Percentiles rank a stretch among this genome's conserved stretches.
phyloP scores from a whole-genome alignment of 2,888 invertebrate species.

The Colletes collaris region DNA sequence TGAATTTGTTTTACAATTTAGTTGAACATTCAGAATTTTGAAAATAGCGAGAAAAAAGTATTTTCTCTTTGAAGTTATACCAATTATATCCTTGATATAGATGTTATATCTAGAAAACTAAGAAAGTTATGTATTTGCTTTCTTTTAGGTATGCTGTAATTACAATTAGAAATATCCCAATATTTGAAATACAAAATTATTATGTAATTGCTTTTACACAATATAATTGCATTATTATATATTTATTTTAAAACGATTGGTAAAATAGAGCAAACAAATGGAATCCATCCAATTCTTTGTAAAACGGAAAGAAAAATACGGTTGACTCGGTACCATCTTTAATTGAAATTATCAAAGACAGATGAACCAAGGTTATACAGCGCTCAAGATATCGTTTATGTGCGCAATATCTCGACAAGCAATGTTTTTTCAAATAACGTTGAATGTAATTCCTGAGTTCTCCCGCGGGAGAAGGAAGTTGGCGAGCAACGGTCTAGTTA shows the following conservation, averaged over 20 bases:
- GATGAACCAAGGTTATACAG: neutral
- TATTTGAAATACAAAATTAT: neutral
- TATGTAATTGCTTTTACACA: neutral
- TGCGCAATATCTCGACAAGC: neutral
- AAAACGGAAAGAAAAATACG: neutral
- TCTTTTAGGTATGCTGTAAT: too few relatives aligned
- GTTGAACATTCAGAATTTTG: too few relatives aligned
- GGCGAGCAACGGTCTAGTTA: slow-evolving; percentile 8
- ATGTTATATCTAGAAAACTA: too few relatives aligned
- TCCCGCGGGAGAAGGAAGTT: slow-evolving; percentile 11
- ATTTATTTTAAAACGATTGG: neutral
- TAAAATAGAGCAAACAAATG: neutral
- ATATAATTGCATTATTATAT: neutral
- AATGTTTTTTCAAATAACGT: slow-evolving; percentile 32
- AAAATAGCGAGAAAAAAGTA: too few relatives aligned
- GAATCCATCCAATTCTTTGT: neutral
- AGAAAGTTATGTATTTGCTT: too few relatives aligned
- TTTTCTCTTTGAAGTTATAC: too few relatives aligned
- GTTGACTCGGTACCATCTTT: neutral
- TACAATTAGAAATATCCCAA: too few relatives aligned
- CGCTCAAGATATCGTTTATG: slow-evolving; percentile 1
- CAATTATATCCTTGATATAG: too few relatives aligned
- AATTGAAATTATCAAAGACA: slow-evolving; percentile 20
- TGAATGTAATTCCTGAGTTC: slow-evolving; percentile 21
- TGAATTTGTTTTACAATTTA: too few relatives aligned